Evolutionary conservation across 2,797 vertebrate species (phyloP), one percentile per base, ranked within the genome.

Genomic region (Crax fasciolata): DNA sequence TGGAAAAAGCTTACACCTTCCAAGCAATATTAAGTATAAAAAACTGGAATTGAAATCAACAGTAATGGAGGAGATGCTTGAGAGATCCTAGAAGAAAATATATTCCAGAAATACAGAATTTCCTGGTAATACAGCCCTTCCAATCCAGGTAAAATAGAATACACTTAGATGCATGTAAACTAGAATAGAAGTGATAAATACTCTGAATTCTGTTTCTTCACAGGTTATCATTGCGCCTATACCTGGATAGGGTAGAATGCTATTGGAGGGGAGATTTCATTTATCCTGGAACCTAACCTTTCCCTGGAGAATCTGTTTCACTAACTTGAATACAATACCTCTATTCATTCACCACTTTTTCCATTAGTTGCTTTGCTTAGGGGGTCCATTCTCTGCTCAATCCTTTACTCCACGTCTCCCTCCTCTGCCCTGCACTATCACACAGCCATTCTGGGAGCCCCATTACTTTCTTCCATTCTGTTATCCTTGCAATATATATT

Each of bases 201-300:
- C 30, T 48, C 39, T 17, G 32, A 54, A 1, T 59, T 83, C 51
- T 24, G 10, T 49, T 72, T 74, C 74, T 27, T 79, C 63, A 27
- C 39, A 78, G 55, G 75, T 79, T 67, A 76, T 39, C 4, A 15
- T 58, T 41, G 10, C 55, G 76, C 58, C 67, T 65, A 48, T 35
- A 73, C 28, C 44, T 38, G 41, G 41, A 58, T 12, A 28, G 44
- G 58, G 71, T 43, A 82, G 76, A 90, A 92, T 9, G 9, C 19
- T 57, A 46, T 65, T 16, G 25, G 58, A 73, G 25, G 25, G 67
- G 66, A 93, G 67, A 95, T 92, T 90, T 95, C 54, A 88, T 89
- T 96, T 94, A 85, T 87, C 74, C 90, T 93, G 90, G 70, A 97
- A 90, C 71, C 32, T 66, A 95, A 94, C 76, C 92, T 90, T 91